Evolutionary conservation across 2,113 vertebrate genomes (phyloP).

Genomic region (Apodemus speciosus): DNA sequence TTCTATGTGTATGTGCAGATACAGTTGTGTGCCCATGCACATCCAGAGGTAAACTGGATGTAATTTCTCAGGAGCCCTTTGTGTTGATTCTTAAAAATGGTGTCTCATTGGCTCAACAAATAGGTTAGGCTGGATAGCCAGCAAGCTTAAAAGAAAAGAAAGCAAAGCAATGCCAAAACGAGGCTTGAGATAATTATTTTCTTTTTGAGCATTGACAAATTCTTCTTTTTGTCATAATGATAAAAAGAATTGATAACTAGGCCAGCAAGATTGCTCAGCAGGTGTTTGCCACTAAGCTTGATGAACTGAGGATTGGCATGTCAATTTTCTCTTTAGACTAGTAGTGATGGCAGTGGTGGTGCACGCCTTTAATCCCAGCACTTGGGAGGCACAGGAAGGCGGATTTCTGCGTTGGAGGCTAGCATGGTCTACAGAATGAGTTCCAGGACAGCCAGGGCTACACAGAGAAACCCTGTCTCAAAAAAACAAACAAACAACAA

Average conservation of each 20-base stretch:
- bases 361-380: no score
- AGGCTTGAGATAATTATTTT: neutral
- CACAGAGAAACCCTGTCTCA: no score
- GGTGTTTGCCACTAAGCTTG: neutral
- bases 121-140: neutral
- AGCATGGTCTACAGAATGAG: no score
- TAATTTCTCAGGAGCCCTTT: neutral
- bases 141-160: neutral
- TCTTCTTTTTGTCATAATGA: neutral
- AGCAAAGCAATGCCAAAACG: neutral
- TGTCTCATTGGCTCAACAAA: neutral
- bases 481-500: no score
- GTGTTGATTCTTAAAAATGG: neutral
- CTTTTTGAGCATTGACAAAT: neutral
- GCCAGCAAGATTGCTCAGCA: neutral
- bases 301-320: neutral
- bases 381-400: no score
- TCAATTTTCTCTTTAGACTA: neutral
- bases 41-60: neutral
- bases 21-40: neutral
- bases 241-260: neutral
- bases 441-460: no score
- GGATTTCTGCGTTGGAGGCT: no score
- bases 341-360: neutral
- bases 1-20: neutral